These are phyloP conservation scores for Trichogramma dendrolimi DNA, from an alignment of 2,888 invertebrate species.

Conservation along the genomic window DNA sequence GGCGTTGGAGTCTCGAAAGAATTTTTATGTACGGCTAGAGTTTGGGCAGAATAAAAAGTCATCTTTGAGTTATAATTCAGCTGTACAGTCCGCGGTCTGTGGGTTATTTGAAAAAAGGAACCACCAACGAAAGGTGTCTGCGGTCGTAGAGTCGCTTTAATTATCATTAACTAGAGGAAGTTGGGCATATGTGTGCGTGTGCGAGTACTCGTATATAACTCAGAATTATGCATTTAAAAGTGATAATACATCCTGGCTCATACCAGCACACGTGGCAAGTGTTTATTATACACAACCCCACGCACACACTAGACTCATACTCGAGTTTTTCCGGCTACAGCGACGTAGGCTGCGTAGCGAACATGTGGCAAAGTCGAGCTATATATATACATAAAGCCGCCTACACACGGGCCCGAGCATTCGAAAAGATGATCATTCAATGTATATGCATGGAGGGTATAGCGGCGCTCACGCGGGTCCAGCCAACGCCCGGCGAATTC, in stretches of 20 bases:
- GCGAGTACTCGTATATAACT: conserved; percentile 41
- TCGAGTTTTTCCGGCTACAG: conserved; percentile 26
- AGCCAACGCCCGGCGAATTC: conserved; percentile 43
- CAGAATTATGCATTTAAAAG: conserved; percentile 51
- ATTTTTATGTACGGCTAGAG: too few species aligned
- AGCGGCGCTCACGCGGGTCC: conserved; percentile 1
- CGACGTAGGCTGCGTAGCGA: background rate
- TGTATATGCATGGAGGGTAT: too few species aligned
- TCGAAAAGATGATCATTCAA: too few species aligned
- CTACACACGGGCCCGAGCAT: too few species aligned
- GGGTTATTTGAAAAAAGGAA: too few species aligned
- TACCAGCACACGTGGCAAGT: conserved; percentile 22
- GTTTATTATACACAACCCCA: conserved; percentile 7
- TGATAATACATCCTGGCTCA: conserved; percentile 42
- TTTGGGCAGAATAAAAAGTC: too few species aligned
- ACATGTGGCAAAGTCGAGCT: conserved; percentile 26
- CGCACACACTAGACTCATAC: conserved; percentile 24
- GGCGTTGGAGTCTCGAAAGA: too few species aligned
- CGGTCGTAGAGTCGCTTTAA: conserved; percentile 45
- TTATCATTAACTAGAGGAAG: conserved; percentile 48
- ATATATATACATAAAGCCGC: too few species aligned
- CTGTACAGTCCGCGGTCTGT: too few species aligned
- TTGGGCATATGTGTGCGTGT: conserved; percentile 34
- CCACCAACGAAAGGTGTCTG: too few species aligned
- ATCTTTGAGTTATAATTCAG: too few species aligned